Percentiles rank a stretch among this genome's conserved stretches.
Conservation (phyloP, 2,888 invertebrate genomes). For the Nemurella pictetii region DNA sequence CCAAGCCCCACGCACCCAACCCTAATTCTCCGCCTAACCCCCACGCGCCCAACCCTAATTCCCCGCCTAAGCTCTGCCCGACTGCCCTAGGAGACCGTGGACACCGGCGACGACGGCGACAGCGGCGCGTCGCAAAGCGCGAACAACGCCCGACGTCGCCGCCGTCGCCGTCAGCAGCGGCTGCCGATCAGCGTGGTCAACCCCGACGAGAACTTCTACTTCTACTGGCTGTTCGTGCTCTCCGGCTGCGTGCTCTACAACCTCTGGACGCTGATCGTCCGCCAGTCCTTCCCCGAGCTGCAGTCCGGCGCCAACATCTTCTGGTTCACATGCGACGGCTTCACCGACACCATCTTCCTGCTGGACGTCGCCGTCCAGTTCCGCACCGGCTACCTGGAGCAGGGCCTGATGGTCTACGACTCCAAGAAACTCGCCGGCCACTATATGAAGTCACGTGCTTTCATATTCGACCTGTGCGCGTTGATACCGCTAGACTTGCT, state of each 20-base stretch:
- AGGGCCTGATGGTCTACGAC: slow-evolving; percentile 91
- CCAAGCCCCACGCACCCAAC: no score
- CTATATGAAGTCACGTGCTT: slow-evolving; percentile 81
- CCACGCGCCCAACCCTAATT: slow-evolving; percentile 23
- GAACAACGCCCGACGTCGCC: slow-evolving; percentile 59
- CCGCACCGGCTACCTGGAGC: slow-evolving; percentile 92
- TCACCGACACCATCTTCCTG: slow-evolving; percentile 86
- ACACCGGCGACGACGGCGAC: slow-evolving; percentile 51
- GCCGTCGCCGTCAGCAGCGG: slow-evolving; percentile 63
- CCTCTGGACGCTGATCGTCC: slow-evolving; percentile 92
- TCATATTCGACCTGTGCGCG: slow-evolving; percentile 80
- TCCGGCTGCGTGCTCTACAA: slow-evolving; percentile 91
- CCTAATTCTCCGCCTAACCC: no score
- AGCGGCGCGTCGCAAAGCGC: slow-evolving; percentile 49
- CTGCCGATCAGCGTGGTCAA: slow-evolving; percentile 84
- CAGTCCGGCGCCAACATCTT: slow-evolving; percentile 72
- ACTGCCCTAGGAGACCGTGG: slow-evolving; percentile 54
- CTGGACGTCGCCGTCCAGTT: slow-evolving; percentile 89
- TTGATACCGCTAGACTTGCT: slow-evolving; percentile 85
- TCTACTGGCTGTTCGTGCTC: slow-evolving; percentile 90
- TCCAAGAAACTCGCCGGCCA: slow-evolving; percentile 86
- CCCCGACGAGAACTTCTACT: slow-evolving; percentile 94
- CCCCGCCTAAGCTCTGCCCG: slow-evolving; percentile 1
- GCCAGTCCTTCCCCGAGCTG: slow-evolving; percentile 92
- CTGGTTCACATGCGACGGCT: slow-evolving; percentile 81